phyloP scores from a whole-genome alignment of 2,888 invertebrate species.

The Platycheirus albimanus region DNA sequence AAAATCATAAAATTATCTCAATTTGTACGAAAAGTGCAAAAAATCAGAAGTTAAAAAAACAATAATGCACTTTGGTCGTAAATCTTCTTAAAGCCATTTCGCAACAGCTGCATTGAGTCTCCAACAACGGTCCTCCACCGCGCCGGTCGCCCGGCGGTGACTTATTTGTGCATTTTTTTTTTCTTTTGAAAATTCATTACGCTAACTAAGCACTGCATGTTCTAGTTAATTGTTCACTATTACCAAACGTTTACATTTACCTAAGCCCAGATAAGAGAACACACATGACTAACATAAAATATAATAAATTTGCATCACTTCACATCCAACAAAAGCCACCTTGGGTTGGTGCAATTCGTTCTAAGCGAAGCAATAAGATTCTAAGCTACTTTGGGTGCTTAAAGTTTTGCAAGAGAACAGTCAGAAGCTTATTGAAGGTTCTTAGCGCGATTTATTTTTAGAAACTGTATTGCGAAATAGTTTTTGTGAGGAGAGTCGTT shows the following conservation, averaged over 20 bases:
- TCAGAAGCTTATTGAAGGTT: slow-evolving; percentile 26
- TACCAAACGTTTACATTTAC: slow-evolving; percentile 60
- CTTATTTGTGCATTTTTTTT: neutral
- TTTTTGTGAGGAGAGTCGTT: neutral
- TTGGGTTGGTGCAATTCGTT: slow-evolving; percentile 55
- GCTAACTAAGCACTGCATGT: slow-evolving; percentile 61
- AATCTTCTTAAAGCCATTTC: slow-evolving; percentile 48
- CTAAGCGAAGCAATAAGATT: slow-evolving; percentile 27
- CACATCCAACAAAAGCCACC: slow-evolving; percentile 64
- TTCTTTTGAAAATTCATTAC: slow-evolving; percentile 28
- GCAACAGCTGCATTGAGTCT: slow-evolving; percentile 34
- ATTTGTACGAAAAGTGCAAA: slow-evolving; percentile 50
- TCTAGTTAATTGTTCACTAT: slow-evolving; percentile 70
- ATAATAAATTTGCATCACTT: slow-evolving; percentile 70
- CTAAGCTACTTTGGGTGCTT: slow-evolving; percentile 47
- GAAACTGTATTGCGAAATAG: slow-evolving; percentile 11
- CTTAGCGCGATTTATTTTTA: slow-evolving; percentile 16
- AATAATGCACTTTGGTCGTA: slow-evolving; percentile 47
- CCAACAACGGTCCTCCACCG: slow-evolving; percentile 14
- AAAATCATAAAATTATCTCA: slow-evolving; percentile 73
- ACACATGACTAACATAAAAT: slow-evolving; percentile 21
- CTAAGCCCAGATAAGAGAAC: slow-evolving; percentile 47
- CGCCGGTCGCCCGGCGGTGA: slow-evolving; percentile 3
- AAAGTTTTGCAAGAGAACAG: slow-evolving; percentile 32
- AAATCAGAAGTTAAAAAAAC: slow-evolving; percentile 19